These are phyloP conservation scores for Choloepus didactylus DNA, from an alignment of 2,797 vertebrate genomes.

Conservation along the genomic window DNA sequence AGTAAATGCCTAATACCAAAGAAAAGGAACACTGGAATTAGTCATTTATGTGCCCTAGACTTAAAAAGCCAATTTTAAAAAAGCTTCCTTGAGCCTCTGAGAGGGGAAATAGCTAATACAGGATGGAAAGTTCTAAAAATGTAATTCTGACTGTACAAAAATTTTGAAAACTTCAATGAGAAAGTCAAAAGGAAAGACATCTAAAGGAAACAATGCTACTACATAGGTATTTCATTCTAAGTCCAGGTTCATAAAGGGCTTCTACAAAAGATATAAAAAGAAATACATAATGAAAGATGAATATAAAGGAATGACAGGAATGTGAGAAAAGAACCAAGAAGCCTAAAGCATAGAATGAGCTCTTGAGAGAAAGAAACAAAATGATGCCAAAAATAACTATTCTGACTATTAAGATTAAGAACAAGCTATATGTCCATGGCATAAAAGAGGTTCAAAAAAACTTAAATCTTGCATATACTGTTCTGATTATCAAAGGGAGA, in stretches of 20 bases:
- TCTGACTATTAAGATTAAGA: slow-evolving; percentile 10
- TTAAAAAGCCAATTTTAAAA: slow-evolving; percentile 60
- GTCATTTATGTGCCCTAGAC: slow-evolving; percentile 38
- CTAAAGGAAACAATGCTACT: slow-evolving; percentile 63
- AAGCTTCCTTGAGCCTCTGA: slow-evolving; percentile 43
- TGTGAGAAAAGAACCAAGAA: slow-evolving; percentile 48
- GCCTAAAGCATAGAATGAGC: neutral
- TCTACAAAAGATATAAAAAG: slow-evolving; percentile 64
- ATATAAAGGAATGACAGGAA: slow-evolving; percentile 47
- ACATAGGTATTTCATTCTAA: slow-evolving; percentile 38
- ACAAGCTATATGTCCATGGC: neutral
- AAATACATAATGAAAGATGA: slow-evolving; percentile 53
- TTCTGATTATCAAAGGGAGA: slow-evolving; percentile 32
- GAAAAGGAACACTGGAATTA: slow-evolving; percentile 40
- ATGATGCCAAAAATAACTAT: neutral
- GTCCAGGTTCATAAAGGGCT: slow-evolving; percentile 29
- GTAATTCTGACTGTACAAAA: slow-evolving; percentile 54
- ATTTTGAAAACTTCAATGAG: slow-evolving; percentile 71
- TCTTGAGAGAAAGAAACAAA: neutral
- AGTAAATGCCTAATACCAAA: slow-evolving; percentile 54
- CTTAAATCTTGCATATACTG: neutral
- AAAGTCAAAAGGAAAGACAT: slow-evolving; percentile 66
- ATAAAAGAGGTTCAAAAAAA: neutral
- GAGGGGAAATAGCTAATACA: slow-evolving; percentile 65
- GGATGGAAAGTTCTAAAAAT: slow-evolving; percentile 56